Conservation (phyloP, 2,888 invertebrate species). For the Drosophila silvestris region DNA sequence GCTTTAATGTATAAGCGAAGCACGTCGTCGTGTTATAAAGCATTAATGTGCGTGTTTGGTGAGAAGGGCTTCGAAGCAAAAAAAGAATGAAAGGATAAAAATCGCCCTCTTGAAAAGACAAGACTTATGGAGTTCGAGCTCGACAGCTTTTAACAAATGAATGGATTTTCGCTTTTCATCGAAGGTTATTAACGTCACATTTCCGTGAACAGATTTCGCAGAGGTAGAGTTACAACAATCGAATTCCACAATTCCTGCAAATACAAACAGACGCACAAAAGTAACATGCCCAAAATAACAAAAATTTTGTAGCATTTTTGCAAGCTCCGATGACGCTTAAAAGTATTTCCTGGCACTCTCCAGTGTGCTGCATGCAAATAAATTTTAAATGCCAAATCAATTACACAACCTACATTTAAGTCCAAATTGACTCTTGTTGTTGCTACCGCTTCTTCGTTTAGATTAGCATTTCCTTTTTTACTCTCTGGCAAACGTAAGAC, state of each 20-base stretch:
- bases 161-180: slow-evolving; percentile 18
- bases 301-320: slow-evolving; percentile 12
- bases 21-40: slow-evolving; percentile 61
- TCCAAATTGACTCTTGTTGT: slow-evolving; percentile 16
- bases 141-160: slow-evolving; percentile 35
- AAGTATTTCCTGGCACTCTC: slow-evolving; percentile 18
- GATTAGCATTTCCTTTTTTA: slow-evolving; percentile 36
- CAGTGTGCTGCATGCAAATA: slow-evolving; percentile 22
- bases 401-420: slow-evolving; percentile 10
- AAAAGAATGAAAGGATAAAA: slow-evolving; percentile 14
- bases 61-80: slow-evolving; percentile 40
- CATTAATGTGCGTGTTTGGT: slow-evolving; percentile 67
- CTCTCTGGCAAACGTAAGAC: not conserved
- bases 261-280: not conserved
- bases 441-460: slow-evolving; percentile 34
- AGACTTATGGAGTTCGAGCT: slow-evolving; percentile 2
- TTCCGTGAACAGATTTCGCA: too few relatives aligned
- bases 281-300: not conserved
- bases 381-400: slow-evolving; percentile 33
- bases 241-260: slow-evolving; percentile 6
- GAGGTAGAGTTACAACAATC: too few relatives aligned
- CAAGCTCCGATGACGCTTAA: slow-evolving; percentile 1
- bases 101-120: not conserved
- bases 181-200: slow-evolving; percentile 17
- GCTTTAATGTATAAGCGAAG: slow-evolving; percentile 53